A percentile compares a stretch with the other conserved stretches of the same genome.
Evolutionary conservation across 2,888 invertebrate genomes (phyloP).

Genomic region (Cephus spinipes): DNA sequence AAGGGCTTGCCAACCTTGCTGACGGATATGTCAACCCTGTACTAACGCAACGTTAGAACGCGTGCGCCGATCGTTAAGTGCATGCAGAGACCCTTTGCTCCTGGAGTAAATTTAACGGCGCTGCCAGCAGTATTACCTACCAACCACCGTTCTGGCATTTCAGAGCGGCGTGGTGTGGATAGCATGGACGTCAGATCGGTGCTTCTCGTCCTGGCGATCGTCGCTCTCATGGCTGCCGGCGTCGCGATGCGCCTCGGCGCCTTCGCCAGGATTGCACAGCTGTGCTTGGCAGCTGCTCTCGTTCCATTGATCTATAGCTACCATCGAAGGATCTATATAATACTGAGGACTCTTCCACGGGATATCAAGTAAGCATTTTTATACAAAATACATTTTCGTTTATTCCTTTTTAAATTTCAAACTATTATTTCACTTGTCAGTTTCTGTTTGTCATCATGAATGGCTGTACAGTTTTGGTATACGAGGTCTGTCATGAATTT

Average conservation of each 20-base stretch:
- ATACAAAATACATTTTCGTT: background rate
- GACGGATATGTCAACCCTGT: background rate
- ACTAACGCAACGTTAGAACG: background rate
- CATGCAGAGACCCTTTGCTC: conserved; percentile 13
- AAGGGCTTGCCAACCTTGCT: background rate
- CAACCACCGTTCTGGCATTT: conserved; percentile 12
- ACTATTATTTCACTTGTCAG: background rate
- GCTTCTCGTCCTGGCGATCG: conserved; percentile 52
- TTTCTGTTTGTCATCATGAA: background rate
- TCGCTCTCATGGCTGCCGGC: conserved; percentile 55
- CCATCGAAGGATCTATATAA: conserved; percentile 57
- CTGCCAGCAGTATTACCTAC: background rate
- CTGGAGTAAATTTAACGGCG: background rate
- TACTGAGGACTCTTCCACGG: conserved; percentile 56
- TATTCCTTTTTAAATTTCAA: background rate
- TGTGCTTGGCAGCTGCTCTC: conserved; percentile 49
- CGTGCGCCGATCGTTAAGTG: conserved; percentile 33
- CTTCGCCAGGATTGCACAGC: conserved; percentile 51
- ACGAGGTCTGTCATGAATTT: background rate
- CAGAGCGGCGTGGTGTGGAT: conserved; percentile 25
- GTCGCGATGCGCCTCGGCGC: conserved; percentile 51
- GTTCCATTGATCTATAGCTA: conserved; percentile 54
- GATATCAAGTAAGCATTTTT: conserved; percentile 56
- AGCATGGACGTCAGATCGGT: conserved; percentile 58
- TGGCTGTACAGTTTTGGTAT: background rate